Conservation (phyloP, 2,888 invertebrate species). For the Eristalis pertinax region DNA sequence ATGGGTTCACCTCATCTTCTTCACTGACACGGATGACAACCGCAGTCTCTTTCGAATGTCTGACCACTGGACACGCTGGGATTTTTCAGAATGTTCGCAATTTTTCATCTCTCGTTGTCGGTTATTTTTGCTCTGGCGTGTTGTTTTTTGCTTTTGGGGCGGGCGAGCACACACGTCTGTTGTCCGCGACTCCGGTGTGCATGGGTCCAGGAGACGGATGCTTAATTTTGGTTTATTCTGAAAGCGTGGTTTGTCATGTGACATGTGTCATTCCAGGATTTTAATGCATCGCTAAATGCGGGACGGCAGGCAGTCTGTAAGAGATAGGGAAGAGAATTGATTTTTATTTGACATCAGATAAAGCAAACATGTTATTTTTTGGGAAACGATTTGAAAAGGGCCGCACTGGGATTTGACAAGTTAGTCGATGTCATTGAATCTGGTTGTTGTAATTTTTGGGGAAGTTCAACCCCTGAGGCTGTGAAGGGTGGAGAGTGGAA, state of each 20-base stretch:
- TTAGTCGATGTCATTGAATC: neutral
- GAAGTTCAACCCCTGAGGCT: no score
- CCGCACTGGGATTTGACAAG: neutral
- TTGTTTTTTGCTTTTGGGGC: conserved; percentile 20
- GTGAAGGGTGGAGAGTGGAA: no score
- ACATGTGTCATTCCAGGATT: conserved; percentile 55
- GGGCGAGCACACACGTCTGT: conserved; percentile 49
- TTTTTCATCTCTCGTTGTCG: conserved; percentile 66
- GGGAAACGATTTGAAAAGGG: neutral
- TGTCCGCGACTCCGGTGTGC: conserved; percentile 14
- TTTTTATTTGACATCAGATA: conserved; percentile 2
- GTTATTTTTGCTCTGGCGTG: neutral
- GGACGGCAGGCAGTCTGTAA: conserved; percentile 31
- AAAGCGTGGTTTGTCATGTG: conserved; percentile 57
- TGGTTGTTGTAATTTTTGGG: neutral
- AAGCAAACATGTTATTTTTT: neutral
- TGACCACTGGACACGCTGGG: conserved; percentile 71
- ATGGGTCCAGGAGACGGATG: conserved; percentile 13
- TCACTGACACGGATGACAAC: conserved; percentile 72
- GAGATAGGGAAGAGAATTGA: neutral
- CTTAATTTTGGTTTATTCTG: conserved; percentile 46
- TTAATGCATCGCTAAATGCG: conserved; percentile 46
- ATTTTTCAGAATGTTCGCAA: conserved; percentile 71
- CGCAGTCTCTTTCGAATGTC: conserved; percentile 69
- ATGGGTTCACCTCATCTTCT: conserved; percentile 70